Conservation (phyloP, 2,113 vertebrate genomes). For the Prinia subflava region DNA sequence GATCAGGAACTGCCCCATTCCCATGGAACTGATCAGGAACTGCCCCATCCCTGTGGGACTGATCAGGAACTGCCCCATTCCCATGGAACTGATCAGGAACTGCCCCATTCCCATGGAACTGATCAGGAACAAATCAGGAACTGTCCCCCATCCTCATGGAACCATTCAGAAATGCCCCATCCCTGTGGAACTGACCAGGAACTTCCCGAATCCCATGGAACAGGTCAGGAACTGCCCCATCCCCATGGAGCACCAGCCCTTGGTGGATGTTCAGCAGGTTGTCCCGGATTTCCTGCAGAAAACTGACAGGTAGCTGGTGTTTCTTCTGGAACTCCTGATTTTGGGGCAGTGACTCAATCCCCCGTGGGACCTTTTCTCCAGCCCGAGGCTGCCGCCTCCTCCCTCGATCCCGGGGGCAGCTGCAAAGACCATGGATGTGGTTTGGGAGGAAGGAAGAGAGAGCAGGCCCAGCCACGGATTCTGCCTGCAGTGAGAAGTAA, state of each 20-base stretch:
- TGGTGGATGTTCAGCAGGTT: neutral
- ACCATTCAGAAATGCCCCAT: neutral
- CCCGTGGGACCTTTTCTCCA: fast-evolving
- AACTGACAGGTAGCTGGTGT: neutral
- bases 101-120: neutral
- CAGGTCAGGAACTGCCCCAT: neutral
- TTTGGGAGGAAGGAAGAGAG: neutral
- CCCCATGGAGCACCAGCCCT: fast-evolving
- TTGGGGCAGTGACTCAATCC: neutral
- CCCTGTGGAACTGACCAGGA: neutral
- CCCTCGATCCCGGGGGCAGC: fast-evolving
- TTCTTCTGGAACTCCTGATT: no score
- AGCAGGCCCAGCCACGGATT: neutral
- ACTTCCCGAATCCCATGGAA: fast-evolving
- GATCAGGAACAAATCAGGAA: no score
- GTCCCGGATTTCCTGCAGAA: neutral
- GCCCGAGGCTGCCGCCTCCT: neutral
- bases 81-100: no score
- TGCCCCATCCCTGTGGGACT: neutral
- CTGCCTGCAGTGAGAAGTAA: neutral
- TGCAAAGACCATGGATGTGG: neutral
- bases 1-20: neutral
- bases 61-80: neutral
- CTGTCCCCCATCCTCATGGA: neutral
- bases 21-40: neutral